Conservation (phyloP, 2,113 vertebrate genomes). For the Danio rerio region DNA sequence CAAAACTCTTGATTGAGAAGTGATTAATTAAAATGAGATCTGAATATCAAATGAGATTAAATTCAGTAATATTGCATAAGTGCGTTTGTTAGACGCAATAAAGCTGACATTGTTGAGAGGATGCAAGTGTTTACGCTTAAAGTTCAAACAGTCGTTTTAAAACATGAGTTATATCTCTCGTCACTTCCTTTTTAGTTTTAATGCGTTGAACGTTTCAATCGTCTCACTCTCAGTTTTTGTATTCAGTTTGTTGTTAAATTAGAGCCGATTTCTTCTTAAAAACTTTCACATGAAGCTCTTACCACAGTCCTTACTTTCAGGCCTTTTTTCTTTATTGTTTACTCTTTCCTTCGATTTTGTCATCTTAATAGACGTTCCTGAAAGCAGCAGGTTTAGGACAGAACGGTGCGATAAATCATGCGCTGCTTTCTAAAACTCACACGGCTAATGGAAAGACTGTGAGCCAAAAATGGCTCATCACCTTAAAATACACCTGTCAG, state of each 20-base stretch:
- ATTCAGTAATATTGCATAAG: not conserved
- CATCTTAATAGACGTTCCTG: not conserved
- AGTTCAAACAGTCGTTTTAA: conserved; percentile 59
- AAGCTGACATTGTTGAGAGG: conserved; percentile 43
- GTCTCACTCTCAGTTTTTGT: too few relatives aligned
- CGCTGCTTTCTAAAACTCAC: conserved; percentile 3
- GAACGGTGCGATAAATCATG: not conserved
- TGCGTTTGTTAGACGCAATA: not conserved
- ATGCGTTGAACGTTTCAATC: conserved; percentile 17
- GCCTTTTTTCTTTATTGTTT: not conserved
- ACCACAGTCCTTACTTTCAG: not conserved
- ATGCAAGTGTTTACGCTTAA: conserved; percentile 55
- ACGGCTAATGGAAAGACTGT: not conserved
- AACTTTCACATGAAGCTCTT: too few relatives aligned
- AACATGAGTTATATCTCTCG: conserved; percentile 54
- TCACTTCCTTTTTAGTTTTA: conserved; percentile 47
- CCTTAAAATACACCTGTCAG: conserved; percentile 43
- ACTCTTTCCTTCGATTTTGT: conserved; percentile 8
- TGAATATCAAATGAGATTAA: not conserved
- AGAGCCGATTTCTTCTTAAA: not conserved
- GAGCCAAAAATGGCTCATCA: conserved; percentile 23
- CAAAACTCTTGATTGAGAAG: too few relatives aligned
- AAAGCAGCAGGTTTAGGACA: conserved; percentile 10
- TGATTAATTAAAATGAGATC: too few relatives aligned
- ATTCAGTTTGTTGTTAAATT: too few relatives aligned